These are phyloP conservation scores for Xiphorhynchus erythropygius DNA, from an alignment of 2,797 vertebrate genomes.

Conservation along the genomic window DNA sequence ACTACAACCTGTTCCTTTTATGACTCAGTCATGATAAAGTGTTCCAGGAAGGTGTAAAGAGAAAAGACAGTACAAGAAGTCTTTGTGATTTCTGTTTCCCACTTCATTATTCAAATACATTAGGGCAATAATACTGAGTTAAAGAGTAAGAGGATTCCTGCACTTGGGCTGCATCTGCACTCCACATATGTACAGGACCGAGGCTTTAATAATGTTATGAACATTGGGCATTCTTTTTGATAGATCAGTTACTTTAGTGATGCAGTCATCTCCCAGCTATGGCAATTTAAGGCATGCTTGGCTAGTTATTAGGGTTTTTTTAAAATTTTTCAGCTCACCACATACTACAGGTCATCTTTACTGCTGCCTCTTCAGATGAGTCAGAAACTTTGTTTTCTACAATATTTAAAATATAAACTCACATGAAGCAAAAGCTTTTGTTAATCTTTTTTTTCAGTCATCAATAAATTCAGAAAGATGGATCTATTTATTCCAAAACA, in stretches of 20 bases:
- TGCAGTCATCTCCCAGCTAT: background rate
- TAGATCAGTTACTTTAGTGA: background rate
- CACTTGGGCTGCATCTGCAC: background rate
- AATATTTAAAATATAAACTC: background rate
- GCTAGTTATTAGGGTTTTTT: background rate
- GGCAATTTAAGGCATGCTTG: background rate
- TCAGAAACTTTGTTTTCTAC: background rate
- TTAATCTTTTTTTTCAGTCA: background rate
- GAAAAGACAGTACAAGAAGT: background rate
- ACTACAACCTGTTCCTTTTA: background rate
- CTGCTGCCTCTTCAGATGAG: background rate
- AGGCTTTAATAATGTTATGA: background rate
- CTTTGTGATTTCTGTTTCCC: background rate
- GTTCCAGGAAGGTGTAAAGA: background rate
- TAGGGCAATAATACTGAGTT: background rate
- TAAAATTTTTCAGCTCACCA: fast-evolving
- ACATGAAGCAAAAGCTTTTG: background rate
- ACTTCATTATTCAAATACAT: background rate
- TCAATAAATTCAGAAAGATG: background rate
- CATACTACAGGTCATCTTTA: background rate
- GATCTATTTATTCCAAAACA: background rate
- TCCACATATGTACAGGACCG: background rate
- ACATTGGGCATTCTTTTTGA: background rate
- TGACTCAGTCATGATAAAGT: background rate
- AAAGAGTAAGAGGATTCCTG: background rate